Evolutionary conservation across 2,113 vertebrate species (phyloP), one percentile per base, ranked within the genome.

Genomic region (Gavia stellata): DNA sequence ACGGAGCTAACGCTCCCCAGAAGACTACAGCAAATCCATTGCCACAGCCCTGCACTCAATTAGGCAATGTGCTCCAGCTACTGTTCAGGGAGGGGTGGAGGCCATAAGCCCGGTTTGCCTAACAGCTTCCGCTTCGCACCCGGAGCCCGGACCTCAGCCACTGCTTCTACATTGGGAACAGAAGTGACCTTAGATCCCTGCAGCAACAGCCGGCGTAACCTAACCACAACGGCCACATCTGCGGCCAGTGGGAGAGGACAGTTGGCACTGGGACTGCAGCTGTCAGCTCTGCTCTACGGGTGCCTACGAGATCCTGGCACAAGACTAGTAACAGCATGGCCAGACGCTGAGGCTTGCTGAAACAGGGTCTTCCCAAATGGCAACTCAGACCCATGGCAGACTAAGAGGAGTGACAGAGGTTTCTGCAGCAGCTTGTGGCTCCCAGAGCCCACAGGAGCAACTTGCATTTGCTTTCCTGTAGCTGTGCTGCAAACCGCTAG

Each of bases 21-120:
- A 96, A 96, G 90, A 45, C 91, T 89, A 91, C 90, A 92, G 88
- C 84, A 75, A 88, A 81, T 10, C 81, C 68, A 21, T 92, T 97
- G 94, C 96, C 86, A 90, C 88, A 96, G 86, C 78, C 81, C 86
- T 47, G 74, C 42, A 14, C 79, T 86, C 28, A 14, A 49, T 86
- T 82, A 95, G 78, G 92, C 88, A 95, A 95, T 1, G 9, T 2
- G 25, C 88, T 94, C 62, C 83, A 74, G 94, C 86, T 96, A 40
- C 95, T 87, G 80, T 58, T 81, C 82, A 71, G 82, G 66, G 78
- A 85, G 56, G 49, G 44, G 90, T 45, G 45, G 50, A 67, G 28
- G 21, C 58, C 6, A 0, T 33, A 55, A 71, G 75, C 81, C 36
- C 0, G 0, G 21, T 56, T 94, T 90, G 73, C 79, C 81, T 44